These are phyloP conservation scores for Carcharodon carcharias DNA, from an alignment of 2,797 vertebrate species.

Conservation along the genomic window DNA sequence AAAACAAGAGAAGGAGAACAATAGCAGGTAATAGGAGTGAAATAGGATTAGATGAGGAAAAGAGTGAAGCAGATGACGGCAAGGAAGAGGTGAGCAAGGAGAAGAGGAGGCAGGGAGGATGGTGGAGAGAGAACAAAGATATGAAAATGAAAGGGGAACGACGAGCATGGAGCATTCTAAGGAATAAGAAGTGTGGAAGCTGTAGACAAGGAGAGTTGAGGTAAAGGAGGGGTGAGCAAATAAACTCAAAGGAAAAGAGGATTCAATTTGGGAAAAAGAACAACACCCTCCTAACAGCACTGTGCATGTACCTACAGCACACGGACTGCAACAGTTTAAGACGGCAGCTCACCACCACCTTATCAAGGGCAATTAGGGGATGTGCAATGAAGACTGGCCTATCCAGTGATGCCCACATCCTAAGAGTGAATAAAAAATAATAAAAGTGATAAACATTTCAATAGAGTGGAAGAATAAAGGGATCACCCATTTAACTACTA, in stretches of 20 bases:
- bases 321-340: no score
- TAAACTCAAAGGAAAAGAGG: not conserved
- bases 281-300: not conserved
- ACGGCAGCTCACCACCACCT: no score
- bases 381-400: no score
- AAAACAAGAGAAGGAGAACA: not conserved
- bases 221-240: not conserved
- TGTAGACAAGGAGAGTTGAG: not conserved
- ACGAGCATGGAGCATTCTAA: not conserved
- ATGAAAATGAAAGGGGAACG: not conserved
- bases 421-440: not conserved
- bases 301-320: no score
- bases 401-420: no score
- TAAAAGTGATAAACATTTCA: not conserved
- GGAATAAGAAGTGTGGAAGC: not conserved
- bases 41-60: slow-evolving; percentile 6
- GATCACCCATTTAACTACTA: no score
- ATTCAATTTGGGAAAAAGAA: not conserved
- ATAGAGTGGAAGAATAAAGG: not conserved
- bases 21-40: not conserved
- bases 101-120: not conserved
- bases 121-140: not conserved
- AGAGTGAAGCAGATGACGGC: not conserved
- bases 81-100: not conserved
- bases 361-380: no score